Base-by-base conservation (phyloP, 2,888 invertebrate genomes). In the Hypomecis punctinalis region DNA sequence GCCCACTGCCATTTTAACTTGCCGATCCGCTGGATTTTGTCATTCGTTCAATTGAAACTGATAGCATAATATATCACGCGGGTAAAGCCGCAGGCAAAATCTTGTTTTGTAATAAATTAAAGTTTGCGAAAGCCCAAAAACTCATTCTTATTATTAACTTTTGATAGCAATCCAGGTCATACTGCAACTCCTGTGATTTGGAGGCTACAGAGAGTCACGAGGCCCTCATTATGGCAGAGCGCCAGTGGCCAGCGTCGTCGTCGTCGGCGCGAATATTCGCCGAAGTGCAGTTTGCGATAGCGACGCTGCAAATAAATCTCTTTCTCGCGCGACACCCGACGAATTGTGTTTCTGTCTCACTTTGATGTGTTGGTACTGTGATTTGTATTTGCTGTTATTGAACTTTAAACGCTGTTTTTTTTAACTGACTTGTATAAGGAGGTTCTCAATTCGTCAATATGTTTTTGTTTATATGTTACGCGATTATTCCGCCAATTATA, bases 281-380 rank as follows among this genome's bases (percentile, higher is more conserved):
- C 53, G 61, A 67, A 68, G 67, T 69, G 67, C 64, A 66, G 59
- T 67, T 67, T 64, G 52, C 57, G 63, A 66, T 69, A 67, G 49
- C 63, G 51, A 66, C 54, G 57, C 64, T 70, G 62, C 52, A 58
- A 58, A 63, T 67, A 70, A 64, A 67, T 61, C 53, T 54, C 59
- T 66, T 45, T 54, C 61, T 72, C 65, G 65, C 68, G 63, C 64
- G 61, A 59, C 59, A 57, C 23, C 48, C 43, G 42, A 53, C 58
- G 42, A 59, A 61, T 61, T 64, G 37, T 70, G 49, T 55, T 66
- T 65, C 66, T 66, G 61, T 56, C 51, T 47, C 39, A 56, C 45
- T 53, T 61, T 35, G 37, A 46, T 46, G 56, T 62, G 11, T 61
- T 59, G 49, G 63, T 45, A 61, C 45, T 35, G 5, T 6, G 33